phyloP scores from a whole-genome alignment of 2,888 invertebrate genomes.

The Yponomeuta plumbellus region DNA sequence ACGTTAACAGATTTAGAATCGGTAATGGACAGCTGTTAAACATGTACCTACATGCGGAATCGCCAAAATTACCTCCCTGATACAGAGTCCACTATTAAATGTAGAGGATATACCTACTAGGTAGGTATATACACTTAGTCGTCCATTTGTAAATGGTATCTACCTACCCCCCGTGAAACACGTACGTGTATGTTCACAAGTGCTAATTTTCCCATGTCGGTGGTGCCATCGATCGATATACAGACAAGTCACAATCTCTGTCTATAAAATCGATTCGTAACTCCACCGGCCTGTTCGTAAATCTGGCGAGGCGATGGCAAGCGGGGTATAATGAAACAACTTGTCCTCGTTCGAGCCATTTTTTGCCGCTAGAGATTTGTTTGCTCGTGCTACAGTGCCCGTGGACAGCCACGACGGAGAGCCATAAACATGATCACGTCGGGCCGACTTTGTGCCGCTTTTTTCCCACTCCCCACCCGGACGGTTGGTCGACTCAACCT shows the following conservation, averaged over 20 bases:
- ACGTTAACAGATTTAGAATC: background rate
- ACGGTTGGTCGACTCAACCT: constrained; percentile 42
- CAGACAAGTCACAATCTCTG: constrained; percentile 14
- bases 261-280: constrained; percentile 41
- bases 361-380: constrained; percentile 75
- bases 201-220: constrained; percentile 12
- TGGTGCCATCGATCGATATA: constrained; percentile 5
- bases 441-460: constrained; percentile 62
- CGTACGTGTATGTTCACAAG: constrained; percentile 7
- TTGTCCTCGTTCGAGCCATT: constrained; percentile 68
- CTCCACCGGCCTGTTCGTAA: constrained; percentile 54
- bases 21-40: background rate
- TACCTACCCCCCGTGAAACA: constrained; percentile 4
- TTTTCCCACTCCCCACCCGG: constrained; percentile 59
- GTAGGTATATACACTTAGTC: background rate
- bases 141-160: background rate
- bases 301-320: constrained; percentile 54
- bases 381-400: constrained; percentile 60
- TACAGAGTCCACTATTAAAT: background rate
- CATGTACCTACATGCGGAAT: background rate
- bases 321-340: constrained; percentile 52
- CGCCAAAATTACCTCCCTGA: background rate
- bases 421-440: constrained; percentile 74
- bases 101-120: background rate
- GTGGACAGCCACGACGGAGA: constrained; percentile 70